These are phyloP conservation scores for Noctua janthe DNA, from an alignment of 2,888 invertebrate species.

Conservation along the genomic window DNA sequence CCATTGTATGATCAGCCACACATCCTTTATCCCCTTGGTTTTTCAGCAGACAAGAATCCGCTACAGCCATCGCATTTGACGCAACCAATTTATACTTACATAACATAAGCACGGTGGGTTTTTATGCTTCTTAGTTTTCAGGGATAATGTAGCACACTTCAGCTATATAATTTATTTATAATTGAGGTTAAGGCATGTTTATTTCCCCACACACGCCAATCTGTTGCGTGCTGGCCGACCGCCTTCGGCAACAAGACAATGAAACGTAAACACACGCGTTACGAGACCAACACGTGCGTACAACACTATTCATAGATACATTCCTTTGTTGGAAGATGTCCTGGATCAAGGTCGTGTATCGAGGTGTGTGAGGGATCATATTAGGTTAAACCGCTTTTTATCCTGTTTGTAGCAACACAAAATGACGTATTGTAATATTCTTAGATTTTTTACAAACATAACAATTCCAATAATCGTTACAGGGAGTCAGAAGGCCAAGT, in stretches of 20 bases:
- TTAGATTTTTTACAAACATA: not conserved
- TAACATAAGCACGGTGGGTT: not conserved
- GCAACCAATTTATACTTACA: not conserved
- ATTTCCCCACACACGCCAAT: constrained; percentile 7
- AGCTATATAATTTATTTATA: not conserved
- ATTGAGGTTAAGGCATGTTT: not conserved
- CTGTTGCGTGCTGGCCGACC: not conserved
- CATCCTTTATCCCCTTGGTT: not conserved
- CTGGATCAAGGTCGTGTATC: too few species aligned
- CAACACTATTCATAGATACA: not conserved
- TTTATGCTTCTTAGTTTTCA: not conserved
- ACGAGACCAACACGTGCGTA: not conserved
- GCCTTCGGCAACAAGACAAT: not conserved
- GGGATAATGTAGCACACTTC: constrained; percentile 11
- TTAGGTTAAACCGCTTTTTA: not conserved
- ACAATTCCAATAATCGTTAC: not conserved
- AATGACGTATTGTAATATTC: not conserved
- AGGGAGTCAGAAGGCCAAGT: not conserved
- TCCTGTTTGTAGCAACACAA: not conserved
- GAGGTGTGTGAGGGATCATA: not conserved
- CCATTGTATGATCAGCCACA: not conserved
- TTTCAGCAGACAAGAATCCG: not conserved
- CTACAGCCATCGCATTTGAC: not conserved
- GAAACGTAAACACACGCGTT: not conserved
- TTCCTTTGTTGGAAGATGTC: constrained; percentile 1